Evolutionary conservation across 2,113 vertebrate genomes (phyloP).

Genomic region (Columba janthina): DNA sequence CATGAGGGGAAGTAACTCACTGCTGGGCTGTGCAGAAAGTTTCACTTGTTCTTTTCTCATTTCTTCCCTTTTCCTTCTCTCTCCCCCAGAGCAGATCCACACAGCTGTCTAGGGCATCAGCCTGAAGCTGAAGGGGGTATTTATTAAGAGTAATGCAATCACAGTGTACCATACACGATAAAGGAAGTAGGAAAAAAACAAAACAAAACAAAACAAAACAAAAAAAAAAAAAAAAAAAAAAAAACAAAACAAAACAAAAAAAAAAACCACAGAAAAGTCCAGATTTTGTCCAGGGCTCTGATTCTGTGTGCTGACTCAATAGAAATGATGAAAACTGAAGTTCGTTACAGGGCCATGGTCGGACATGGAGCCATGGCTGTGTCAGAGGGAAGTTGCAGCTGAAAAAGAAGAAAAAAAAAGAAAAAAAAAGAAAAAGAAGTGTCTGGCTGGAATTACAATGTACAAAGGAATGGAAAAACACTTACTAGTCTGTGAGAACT

Average conservation of each 20-base stretch:
- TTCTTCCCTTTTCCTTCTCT: background rate
- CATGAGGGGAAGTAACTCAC: background rate
- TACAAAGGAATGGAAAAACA: constrained; percentile 66
- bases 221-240: too few species aligned
- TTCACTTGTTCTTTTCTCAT: constrained; percentile 36
- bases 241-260: background rate
- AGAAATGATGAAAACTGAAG: background rate
- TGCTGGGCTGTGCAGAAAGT: background rate
- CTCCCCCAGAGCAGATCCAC: background rate
- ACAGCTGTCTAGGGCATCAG: background rate
- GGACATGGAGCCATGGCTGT: background rate
- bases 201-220: too few species aligned
- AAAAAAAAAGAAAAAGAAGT: background rate
- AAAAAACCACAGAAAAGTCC: background rate
- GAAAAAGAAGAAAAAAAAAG: background rate
- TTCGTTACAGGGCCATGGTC: background rate
- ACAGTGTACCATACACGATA: background rate
- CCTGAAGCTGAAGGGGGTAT: background rate
- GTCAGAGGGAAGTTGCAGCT: background rate
- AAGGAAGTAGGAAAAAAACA: background rate
- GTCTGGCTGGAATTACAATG: constrained; percentile 48
- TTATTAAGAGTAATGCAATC: background rate
- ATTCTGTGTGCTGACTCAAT: background rate
- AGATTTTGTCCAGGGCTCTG: background rate
- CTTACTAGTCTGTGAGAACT: constrained; percentile 66